Evolutionary conservation across 2,888 invertebrate species (phyloP).

Genomic region (Metalampra italica): DNA sequence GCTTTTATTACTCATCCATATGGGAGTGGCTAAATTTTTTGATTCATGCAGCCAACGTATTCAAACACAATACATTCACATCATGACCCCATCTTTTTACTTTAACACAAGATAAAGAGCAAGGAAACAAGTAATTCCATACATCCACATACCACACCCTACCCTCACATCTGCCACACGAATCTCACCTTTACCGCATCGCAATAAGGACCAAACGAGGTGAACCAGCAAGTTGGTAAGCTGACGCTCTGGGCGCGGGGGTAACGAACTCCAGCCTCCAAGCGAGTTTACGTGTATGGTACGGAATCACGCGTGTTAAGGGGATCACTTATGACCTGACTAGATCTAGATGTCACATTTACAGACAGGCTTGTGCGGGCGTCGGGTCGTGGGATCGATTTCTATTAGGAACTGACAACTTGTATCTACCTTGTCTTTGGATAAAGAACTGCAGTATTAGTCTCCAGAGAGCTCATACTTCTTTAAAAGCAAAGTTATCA

Average conservation of each 20-base stretch:
- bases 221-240: background rate
- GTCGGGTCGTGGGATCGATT: no score
- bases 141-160: background rate
- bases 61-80: no score
- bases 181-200: background rate
- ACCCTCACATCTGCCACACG: background rate
- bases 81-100: no score
- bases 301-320: conserved; percentile 22
- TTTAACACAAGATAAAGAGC: background rate
- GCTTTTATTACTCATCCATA: no score
- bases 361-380: no score
- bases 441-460: no score
- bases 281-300: conserved; percentile 22
- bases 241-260: conserved; percentile 27
- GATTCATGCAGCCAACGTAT: no score
- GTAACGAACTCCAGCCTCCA: conserved; percentile 31
- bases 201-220: background rate
- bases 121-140: conserved; percentile 12
- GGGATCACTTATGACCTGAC: conserved; percentile 12
- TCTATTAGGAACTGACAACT: no score
- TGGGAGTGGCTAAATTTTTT: no score
- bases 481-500: no score
- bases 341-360: background rate
- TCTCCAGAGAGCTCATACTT: no score
- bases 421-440: no score